Conservation (phyloP, 2,888 invertebrate species). For the Drosophila niveifrons region DNA sequence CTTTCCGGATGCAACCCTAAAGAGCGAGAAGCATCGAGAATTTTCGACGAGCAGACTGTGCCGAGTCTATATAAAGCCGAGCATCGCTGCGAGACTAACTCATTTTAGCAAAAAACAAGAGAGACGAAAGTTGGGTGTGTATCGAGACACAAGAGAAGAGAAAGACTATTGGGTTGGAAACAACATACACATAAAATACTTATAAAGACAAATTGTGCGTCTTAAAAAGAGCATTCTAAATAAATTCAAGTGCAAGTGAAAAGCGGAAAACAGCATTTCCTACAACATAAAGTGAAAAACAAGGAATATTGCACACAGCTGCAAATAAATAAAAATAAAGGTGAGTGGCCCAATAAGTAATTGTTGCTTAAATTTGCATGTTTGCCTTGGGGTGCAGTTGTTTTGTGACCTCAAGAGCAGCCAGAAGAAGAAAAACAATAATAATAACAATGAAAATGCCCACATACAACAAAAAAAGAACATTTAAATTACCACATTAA, state of each 20-base stretch:
- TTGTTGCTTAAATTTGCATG: constrained; percentile 41
- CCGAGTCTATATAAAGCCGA: constrained; percentile 62
- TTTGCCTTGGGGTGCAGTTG: constrained; percentile 10
- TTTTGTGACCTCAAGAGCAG: neutral
- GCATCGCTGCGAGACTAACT: neutral
- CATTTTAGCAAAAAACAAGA: constrained; percentile 35
- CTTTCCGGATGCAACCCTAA: constrained; percentile 66
- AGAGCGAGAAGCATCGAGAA: constrained; percentile 69
- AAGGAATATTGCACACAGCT: constrained; percentile 33
- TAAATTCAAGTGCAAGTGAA: constrained; percentile 12
- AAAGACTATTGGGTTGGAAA: constrained; percentile 16
- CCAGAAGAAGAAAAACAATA: constrained; percentile 7
- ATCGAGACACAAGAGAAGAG: constrained; percentile 2
- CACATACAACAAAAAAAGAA: constrained; percentile 4
- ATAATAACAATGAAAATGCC: constrained; percentile 9
- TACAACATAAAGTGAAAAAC: constrained; percentile 12
- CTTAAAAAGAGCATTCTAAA: constrained; percentile 3
- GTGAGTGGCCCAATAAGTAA: constrained; percentile 34
- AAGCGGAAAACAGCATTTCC: constrained; percentile 1
- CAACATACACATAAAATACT: constrained; percentile 24
- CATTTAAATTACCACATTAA: constrained; percentile 1
- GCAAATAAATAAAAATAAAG: constrained; percentile 36
- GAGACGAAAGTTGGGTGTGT: constrained; percentile 6
- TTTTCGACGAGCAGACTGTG: constrained; percentile 58
- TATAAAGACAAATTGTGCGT: constrained; percentile 8